These are phyloP conservation scores for Drosophila nigromelanica DNA, from an alignment of 1,140 invertebrate species.

Conservation along the genomic window DNA sequence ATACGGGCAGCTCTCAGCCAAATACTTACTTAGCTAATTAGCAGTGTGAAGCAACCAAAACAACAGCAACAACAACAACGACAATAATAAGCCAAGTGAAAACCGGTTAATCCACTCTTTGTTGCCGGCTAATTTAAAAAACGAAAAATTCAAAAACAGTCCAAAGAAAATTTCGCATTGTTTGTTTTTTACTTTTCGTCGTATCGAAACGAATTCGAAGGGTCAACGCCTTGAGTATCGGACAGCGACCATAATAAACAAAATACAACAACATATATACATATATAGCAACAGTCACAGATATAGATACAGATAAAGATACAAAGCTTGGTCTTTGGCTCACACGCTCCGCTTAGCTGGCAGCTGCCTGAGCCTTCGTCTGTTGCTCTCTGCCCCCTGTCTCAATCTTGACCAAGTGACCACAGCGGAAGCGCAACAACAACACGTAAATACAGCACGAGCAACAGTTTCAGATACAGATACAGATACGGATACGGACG, in stretches of 20 bases:
- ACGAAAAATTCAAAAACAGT: not conserved
- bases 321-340: conserved; percentile 13
- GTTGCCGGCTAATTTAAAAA: conserved; percentile 38
- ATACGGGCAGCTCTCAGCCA: conserved; percentile 17
- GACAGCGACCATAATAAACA: conserved; percentile 11
- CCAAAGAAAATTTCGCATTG: conserved; percentile 35
- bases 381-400: not conserved
- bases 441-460: conserved; percentile 1
- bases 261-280: not conserved
- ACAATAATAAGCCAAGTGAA: conserved; percentile 14
- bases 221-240: conserved; percentile 46
- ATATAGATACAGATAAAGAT: conserved; percentile 23
- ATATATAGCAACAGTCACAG: conserved; percentile 1
- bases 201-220: conserved; percentile 4
- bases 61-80: conserved; percentile 5
- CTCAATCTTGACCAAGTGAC: conserved; percentile 36
- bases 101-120: conserved; percentile 48
- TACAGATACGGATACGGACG: conserved; percentile 16
- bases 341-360: conserved; percentile 33
- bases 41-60: conserved; percentile 29
- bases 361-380: conserved; percentile 26
- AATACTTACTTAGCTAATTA: conserved; percentile 46
- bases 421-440: conserved; percentile 43
- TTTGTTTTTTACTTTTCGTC: conserved; percentile 22
- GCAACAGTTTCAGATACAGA: conserved; percentile 30